Conservation (phyloP, 2,888 invertebrate genomes). For the Macrophya alboannulata region DNA sequence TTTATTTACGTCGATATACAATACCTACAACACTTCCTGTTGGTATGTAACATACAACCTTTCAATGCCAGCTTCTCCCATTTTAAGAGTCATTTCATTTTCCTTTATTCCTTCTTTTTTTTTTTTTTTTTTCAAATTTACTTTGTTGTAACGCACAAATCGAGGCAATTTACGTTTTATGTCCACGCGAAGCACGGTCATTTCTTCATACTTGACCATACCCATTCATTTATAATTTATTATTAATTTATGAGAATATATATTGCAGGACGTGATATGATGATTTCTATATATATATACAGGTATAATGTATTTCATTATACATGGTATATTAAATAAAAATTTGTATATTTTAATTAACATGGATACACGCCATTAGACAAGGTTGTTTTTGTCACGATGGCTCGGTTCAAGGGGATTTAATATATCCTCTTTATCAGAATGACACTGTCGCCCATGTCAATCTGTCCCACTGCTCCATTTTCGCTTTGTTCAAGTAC, state of each 20-base stretch:
- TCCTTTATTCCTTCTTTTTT: neutral
- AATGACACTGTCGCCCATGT: slow-evolving; percentile 37
- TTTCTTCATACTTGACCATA: neutral
- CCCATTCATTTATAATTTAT: neutral
- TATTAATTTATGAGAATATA: neutral
- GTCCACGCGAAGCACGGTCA: slow-evolving; percentile 12
- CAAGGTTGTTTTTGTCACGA: slow-evolving; percentile 43
- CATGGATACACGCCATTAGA: slow-evolving; percentile 10
- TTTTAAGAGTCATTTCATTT: neutral
- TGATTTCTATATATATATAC: neutral
- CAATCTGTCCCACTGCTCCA: slow-evolving; percentile 46
- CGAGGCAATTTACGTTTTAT: neutral
- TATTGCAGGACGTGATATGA: neutral
- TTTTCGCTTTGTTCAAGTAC: slow-evolving; percentile 6
- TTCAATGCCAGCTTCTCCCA: slow-evolving; percentile 47
- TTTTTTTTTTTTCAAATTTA: neutral
- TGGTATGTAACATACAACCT: neutral
- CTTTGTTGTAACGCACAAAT: neutral
- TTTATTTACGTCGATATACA: slow-evolving; percentile 28
- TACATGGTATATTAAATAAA: neutral
- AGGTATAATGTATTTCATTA: neutral
- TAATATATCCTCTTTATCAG: slow-evolving; percentile 35
- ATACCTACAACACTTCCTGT: slow-evolving; percentile 18
- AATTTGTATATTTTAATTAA: slow-evolving; percentile 3
- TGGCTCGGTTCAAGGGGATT: slow-evolving; percentile 31